These are phyloP conservation scores for Steatocranus sp. DNA, from an alignment of 2,797 vertebrate species.

Conservation along the genomic window DNA sequence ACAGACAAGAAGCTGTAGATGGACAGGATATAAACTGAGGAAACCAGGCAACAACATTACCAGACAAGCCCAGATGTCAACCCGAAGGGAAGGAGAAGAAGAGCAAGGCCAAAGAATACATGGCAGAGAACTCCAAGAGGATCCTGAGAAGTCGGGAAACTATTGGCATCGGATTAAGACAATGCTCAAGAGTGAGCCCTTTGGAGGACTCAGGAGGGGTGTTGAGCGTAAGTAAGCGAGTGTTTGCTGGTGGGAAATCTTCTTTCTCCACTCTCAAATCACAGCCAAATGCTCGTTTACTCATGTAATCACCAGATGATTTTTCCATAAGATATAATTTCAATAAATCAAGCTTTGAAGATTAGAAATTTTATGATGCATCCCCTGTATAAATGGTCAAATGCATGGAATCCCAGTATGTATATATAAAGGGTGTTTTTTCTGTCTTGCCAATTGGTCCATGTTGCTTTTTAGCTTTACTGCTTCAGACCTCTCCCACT, in stretches of 20 bases:
- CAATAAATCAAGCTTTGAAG: background rate
- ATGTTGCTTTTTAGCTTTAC: background rate
- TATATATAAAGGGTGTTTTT: background rate
- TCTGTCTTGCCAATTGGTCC: background rate
- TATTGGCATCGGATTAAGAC: background rate
- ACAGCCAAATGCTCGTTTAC: background rate
- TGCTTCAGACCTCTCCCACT: background rate
- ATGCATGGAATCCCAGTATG: background rate
- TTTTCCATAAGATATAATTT: background rate
- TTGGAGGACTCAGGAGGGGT: background rate
- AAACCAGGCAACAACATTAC: background rate
- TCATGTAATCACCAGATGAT: background rate
- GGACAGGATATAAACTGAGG: background rate
- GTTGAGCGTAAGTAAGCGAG: background rate
- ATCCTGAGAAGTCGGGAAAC: background rate
- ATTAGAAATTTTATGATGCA: rapidly evolving
- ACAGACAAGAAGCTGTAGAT: background rate
- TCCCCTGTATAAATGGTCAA: background rate
- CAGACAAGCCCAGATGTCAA: background rate
- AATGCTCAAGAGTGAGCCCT: background rate
- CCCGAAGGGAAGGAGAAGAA: background rate
- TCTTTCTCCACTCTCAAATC: background rate
- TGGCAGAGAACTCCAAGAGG: background rate
- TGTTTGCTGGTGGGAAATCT: background rate
- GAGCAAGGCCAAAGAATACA: background rate